Percentiles rank a stretch among this genome's conserved stretches.
Conservation (phyloP, 2,113 vertebrate genomes). For the Platycercus adscitus region DNA sequence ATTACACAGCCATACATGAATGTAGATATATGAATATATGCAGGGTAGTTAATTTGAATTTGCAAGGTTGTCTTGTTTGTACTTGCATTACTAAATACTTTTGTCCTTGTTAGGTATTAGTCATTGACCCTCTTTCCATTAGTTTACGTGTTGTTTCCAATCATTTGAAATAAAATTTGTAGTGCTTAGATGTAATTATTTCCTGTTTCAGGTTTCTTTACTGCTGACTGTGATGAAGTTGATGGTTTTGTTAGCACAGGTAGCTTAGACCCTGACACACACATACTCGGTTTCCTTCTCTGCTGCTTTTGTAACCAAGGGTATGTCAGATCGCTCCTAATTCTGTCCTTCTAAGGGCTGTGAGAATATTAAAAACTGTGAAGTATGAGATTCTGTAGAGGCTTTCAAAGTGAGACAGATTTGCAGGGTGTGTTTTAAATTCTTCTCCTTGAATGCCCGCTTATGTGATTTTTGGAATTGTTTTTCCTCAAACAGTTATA, state of each 20-base stretch:
- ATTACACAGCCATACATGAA: neutral
- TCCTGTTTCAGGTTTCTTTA: neutral
- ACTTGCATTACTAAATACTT: neutral
- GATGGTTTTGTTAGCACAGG: neutral
- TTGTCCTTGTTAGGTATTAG: neutral
- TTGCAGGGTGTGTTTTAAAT: neutral
- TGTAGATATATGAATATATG: neutral
- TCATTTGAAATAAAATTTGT: neutral
- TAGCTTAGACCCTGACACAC: neutral
- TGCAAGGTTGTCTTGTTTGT: neutral
- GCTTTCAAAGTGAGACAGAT: neutral
- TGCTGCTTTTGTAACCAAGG: neutral
- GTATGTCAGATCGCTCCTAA: neutral
- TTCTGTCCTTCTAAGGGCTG: neutral
- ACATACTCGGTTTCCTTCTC: neutral
- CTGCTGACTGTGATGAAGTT: neutral
- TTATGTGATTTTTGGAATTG: neutral
- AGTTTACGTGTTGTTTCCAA: neutral
- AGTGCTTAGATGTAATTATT: neutral
- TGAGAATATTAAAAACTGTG: neutral
- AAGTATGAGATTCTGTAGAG: neutral
- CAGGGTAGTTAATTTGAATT: constrained; percentile 5
- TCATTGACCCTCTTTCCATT: neutral
- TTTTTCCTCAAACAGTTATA: neutral
- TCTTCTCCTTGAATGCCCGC: neutral